A percentile compares a stretch with the other conserved stretches of the same genome.
Conservation (phyloP, 2,113 vertebrate species). For the Agelaius tricolor region DNA sequence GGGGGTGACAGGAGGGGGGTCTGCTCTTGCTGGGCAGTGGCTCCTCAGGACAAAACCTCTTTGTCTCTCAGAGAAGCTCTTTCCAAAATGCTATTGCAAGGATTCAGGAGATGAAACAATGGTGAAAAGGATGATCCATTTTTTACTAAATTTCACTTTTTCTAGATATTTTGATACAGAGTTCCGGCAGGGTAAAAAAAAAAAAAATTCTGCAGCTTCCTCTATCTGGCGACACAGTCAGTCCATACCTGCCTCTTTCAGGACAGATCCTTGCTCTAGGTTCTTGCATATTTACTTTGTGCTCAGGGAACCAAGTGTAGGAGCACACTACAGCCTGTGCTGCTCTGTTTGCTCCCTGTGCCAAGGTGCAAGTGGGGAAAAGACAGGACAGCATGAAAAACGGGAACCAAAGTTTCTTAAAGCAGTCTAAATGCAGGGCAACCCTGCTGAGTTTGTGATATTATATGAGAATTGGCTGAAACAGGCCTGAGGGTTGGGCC, state of each 20-base stretch:
- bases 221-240: not conserved
- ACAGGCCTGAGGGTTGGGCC: not conserved
- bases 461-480: not conserved
- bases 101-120: not conserved
- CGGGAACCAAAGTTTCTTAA: not conserved
- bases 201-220: not conserved
- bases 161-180: slow-evolving; percentile 1
- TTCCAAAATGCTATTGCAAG: not conserved
- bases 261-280: not conserved
- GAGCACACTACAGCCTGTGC: not conserved
- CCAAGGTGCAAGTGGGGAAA: not conserved
- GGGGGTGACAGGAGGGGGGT: accelerated
- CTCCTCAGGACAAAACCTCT: not conserved
- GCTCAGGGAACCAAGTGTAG: not conserved
- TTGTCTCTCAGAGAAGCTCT: not conserved
- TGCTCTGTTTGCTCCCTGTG: not conserved
- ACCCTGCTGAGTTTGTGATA: not conserved
- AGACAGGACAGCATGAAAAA: not conserved
- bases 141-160: not conserved
- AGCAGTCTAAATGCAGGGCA: not conserved
- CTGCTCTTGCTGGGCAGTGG: accelerated
- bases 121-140: not conserved
- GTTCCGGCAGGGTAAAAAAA: not conserved
- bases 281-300: not conserved
- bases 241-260: not conserved